phyloP scores from a whole-genome alignment of 1,140 invertebrate species.

The Anoplophora glabripennis region DNA sequence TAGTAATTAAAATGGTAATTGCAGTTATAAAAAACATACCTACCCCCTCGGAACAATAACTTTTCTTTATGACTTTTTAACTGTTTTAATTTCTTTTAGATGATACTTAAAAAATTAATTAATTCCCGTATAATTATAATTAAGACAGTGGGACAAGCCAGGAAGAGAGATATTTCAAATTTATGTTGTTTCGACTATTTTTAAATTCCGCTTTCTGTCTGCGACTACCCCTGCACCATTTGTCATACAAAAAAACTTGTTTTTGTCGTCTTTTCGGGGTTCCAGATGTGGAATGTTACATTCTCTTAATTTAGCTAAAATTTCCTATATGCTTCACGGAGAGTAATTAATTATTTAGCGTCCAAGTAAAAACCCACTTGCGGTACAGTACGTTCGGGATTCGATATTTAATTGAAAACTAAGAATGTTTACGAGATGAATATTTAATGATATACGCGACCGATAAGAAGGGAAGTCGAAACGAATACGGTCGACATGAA shows the following conservation, averaged over 20 bases:
- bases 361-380: too few species aligned
- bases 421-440: too few species aligned
- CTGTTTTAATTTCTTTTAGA: slow-evolving; percentile 38
- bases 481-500: slow-evolving; percentile 8
- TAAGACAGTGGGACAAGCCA: slow-evolving; percentile 16
- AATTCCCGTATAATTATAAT: slow-evolving; percentile 34
- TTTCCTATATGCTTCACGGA: too few species aligned
- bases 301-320: slow-evolving; percentile 28
- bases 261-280: slow-evolving; percentile 27
- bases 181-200: slow-evolving; percentile 34
- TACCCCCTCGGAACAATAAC: slow-evolving; percentile 32
- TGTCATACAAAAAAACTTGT: slow-evolving; percentile 34
- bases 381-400: too few species aligned
- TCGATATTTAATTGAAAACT: too few species aligned
- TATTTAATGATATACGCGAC: too few species aligned
- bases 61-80: slow-evolving; percentile 37
- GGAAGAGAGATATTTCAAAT: slow-evolving; percentile 27
- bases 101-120: slow-evolving; percentile 36
- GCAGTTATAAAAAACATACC: slow-evolving; percentile 35
- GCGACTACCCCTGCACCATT: slow-evolving; percentile 34
- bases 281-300: slow-evolving; percentile 32
- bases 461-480: too few species aligned
- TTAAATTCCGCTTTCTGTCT: slow-evolving; percentile 31
- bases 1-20: slow-evolving; percentile 38
- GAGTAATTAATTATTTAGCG: too few species aligned